A percentile compares a stretch with the other conserved stretches of the same genome.
Conservation (phyloP, 2,113 vertebrate genomes). For the Myrmecobius fasciatus region DNA sequence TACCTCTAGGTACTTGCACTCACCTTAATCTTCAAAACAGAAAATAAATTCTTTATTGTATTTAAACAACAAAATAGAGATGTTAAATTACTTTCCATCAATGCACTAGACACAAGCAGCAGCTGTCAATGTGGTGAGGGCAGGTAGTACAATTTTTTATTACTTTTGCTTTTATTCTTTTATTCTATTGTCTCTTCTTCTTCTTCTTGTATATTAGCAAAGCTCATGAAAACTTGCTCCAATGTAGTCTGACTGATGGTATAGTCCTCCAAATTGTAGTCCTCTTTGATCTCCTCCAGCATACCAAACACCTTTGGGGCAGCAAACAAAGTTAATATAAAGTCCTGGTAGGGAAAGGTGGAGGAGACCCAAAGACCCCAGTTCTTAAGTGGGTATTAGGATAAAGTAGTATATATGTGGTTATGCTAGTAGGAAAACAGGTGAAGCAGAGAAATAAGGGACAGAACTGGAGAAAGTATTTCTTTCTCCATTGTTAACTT, state of each 20-base stretch:
- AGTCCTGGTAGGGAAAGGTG: neutral
- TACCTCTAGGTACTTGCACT: neutral
- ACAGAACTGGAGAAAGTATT: neutral
- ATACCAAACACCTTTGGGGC: constrained; percentile 91
- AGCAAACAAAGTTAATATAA: neutral
- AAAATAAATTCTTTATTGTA: constrained; percentile 57
- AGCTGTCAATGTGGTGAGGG: neutral
- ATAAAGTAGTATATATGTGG: neutral
- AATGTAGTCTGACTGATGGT: constrained; percentile 95
- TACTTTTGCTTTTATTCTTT: neutral
- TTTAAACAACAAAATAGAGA: constrained; percentile 39
- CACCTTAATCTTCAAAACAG: constrained; percentile 32
- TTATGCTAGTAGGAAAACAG: neutral
- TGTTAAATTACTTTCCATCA: neutral
- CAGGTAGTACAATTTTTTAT: constrained; percentile 22
- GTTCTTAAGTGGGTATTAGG: neutral
- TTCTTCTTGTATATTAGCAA: constrained; percentile 78
- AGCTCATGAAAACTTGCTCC: constrained; percentile 96
- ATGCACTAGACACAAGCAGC: neutral
- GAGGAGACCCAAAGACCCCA: neutral
- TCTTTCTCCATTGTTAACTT: neutral
- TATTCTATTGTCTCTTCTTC: neutral
- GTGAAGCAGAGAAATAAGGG: neutral
- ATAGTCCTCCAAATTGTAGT: constrained; percentile 93
- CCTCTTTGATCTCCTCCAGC: constrained; percentile 93